Base-by-base conservation (phyloP, 1,140 invertebrate genomes). In the Trypoxylus dichotomus region DNA sequence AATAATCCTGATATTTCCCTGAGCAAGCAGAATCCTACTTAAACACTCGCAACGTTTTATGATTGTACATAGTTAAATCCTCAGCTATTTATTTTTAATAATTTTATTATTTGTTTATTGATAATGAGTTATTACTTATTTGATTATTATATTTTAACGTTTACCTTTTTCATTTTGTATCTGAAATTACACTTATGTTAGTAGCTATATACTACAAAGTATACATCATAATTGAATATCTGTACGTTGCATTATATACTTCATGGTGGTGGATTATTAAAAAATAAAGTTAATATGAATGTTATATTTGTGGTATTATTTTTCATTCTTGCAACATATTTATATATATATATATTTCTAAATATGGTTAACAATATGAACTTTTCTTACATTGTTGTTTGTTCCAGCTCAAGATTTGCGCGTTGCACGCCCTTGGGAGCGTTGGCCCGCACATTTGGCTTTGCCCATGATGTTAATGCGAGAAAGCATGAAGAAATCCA, bases 381-480 rank as follows among this genome's bases (percentile, higher is more conserved):
- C 15, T 68, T 68, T 68, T 68, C 60, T 68, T 68, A 68, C 72
- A 10, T 42, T 74, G 15, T 37, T 83, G 80, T 84, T 79, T 81
- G 81, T 86, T 86, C 78, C 84, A 86, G 85, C 85, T 72, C 81
- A 86, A 84, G 85, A 86, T 80, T 78, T 86, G 63, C 76, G 83
- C 21, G 79, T 85, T 7, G 47, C 77, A 8, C 77, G 80, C n/a
- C 79, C 81, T 8, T 86, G 85, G 85, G 82, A 85, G 29, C 77
- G 80, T 24, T 86, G 83, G 84, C 83, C 84, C 8, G 80, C 84
- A 13, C 84, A 86, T 81, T 79, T 86, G 27, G 82, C 84, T 25
- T 78, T 86, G n/a, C 85, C 85, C 0, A 86, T 86, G 85, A 83
- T 86, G 79, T 68, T 86, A 63, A 85, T 86, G 84, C 82, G 84